These are phyloP conservation scores for Rutilus rutilus DNA, from an alignment of 2,113 vertebrate genomes.

Conservation along the genomic window DNA sequence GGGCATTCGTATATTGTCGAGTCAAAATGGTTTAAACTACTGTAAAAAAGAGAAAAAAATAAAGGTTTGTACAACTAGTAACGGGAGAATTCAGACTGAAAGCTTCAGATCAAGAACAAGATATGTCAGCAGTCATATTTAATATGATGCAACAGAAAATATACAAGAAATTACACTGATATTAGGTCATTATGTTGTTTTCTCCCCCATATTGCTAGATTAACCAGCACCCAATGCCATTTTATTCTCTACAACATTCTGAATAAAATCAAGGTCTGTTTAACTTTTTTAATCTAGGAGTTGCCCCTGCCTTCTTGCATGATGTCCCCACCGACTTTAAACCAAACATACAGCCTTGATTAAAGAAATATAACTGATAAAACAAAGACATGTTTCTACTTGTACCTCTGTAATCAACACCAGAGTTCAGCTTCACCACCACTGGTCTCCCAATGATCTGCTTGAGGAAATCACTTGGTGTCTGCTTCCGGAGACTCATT, in stretches of 20 bases:
- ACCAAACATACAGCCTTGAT: background rate
- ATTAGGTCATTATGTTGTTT: background rate
- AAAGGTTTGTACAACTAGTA: background rate
- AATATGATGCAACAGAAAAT: background rate
- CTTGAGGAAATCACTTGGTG: conserved; percentile 97
- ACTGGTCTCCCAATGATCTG: conserved; percentile 99
- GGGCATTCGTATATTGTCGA: background rate
- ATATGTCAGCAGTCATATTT: background rate
- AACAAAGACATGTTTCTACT: background rate
- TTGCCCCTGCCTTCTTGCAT: background rate
- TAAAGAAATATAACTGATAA: background rate
- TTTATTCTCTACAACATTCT: background rate
- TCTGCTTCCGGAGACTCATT: conserved; percentile 98
- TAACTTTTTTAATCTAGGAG: background rate
- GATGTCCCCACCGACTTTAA: background rate
- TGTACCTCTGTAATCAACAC: conserved; percentile 97
- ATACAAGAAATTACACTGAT: background rate
- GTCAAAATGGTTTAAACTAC: too few relatives aligned
- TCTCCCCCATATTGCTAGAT: background rate
- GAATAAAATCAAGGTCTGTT: background rate
- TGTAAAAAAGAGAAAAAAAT: too few relatives aligned
- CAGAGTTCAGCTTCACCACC: conserved; percentile 97
- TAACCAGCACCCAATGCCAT: background rate
- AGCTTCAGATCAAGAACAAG: background rate
- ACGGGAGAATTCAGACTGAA: background rate